These are phyloP conservation scores for Mythimna vitellina DNA, from an alignment of 2,888 invertebrate species.

Conservation along the genomic window DNA sequence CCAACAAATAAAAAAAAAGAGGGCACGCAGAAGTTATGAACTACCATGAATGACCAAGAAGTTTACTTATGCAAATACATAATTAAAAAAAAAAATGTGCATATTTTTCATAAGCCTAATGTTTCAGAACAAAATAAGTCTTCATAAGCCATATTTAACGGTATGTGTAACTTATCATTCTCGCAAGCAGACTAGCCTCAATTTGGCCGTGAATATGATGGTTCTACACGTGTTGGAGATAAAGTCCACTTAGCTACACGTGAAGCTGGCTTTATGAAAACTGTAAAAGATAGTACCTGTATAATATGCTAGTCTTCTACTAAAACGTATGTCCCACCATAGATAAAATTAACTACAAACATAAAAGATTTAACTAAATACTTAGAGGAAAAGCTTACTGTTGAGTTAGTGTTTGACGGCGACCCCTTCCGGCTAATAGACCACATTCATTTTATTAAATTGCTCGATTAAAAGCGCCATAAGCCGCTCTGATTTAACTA, in stretches of 20 bases:
- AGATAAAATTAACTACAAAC: slow-evolving; percentile 40
- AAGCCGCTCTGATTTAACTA: slow-evolving; percentile 75
- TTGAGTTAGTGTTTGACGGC: slow-evolving; percentile 58
- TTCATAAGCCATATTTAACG: neutral
- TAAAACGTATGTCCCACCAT: slow-evolving; percentile 8
- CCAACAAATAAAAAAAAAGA: too few species aligned
- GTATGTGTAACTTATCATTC: neutral
- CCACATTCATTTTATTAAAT: slow-evolving; percentile 82
- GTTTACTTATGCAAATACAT: neutral
- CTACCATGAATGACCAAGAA: too few species aligned
- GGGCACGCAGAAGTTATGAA: neutral
- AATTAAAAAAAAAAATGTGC: neutral
- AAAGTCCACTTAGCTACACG: neutral
- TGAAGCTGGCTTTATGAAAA: too few species aligned
- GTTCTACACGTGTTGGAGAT: slow-evolving; percentile 9
- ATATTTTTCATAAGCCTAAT: too few species aligned
- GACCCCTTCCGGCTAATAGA: slow-evolving; percentile 68
- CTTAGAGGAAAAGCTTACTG: slow-evolving; percentile 47
- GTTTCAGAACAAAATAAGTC: neutral
- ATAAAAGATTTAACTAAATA: slow-evolving; percentile 60
- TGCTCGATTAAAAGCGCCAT: slow-evolving; percentile 80
- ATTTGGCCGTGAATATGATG: neutral
- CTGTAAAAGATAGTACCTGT: neutral
- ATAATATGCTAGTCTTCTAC: neutral
- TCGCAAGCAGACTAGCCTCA: neutral